phyloP scores from a whole-genome alignment of 2,888 invertebrate species.

The Aphidoletes aphidimyza region DNA sequence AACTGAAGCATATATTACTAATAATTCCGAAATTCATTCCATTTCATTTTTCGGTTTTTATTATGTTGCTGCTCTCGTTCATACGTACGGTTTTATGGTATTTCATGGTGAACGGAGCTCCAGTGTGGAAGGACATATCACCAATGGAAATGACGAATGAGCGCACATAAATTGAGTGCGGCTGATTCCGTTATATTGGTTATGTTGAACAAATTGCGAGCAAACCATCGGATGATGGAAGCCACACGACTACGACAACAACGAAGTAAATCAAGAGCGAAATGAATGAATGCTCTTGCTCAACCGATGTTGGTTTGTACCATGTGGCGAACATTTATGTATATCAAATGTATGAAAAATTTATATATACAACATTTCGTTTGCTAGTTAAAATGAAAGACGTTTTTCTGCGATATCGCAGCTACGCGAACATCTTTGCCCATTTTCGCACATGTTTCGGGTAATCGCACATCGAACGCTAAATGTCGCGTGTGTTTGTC shows the following conservation, averaged over 20 bases:
- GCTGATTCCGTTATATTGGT: not conserved
- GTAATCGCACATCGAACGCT: not conserved
- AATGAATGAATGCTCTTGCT: not conserved
- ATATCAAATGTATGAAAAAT: not conserved
- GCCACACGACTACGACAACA: too few relatives aligned
- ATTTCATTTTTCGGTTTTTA: slow-evolving; percentile 32
- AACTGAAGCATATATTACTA: not conserved
- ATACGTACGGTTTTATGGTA: slow-evolving; percentile 1
- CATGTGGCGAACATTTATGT: slow-evolving; percentile 35
- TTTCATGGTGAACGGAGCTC: not conserved
- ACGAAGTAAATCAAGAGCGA: not conserved
- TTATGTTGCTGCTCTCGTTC: not conserved
- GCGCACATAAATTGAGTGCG: slow-evolving; percentile 22
- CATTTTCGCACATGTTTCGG: too few relatives aligned
- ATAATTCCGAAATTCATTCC: slow-evolving; percentile 12
- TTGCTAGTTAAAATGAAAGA: not conserved
- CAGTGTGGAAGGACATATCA: slow-evolving; percentile 17
- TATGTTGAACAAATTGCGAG: too few relatives aligned
- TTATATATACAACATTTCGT: not conserved
- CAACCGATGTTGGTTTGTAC: not conserved
- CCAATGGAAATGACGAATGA: not conserved
- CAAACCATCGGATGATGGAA: too few relatives aligned
- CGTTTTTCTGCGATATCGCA: too few relatives aligned
- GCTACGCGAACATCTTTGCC: too few relatives aligned
- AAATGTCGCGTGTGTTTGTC: not conserved